These are phyloP conservation scores for Alethe castanea DNA, from an alignment of 2,113 vertebrate species.

Conservation along the genomic window DNA sequence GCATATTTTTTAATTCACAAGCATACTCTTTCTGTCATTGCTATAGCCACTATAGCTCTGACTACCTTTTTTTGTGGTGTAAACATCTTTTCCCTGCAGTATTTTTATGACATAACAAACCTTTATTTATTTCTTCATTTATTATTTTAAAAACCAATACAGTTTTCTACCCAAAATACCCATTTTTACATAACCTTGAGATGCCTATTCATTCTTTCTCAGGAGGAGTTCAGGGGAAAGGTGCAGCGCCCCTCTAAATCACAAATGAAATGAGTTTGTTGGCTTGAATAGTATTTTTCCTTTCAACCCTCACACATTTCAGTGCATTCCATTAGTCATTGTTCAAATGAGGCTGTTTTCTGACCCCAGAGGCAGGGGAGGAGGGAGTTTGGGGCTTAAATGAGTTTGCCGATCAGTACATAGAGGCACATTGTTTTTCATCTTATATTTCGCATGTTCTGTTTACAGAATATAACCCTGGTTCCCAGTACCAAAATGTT, in stretches of 20 bases:
- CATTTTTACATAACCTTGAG: conserved; percentile 63
- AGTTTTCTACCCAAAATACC: conserved; percentile 28
- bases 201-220: conserved; percentile 61
- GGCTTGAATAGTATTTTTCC: conserved; percentile 63
- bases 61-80: background rate
- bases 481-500: conserved; percentile 23
- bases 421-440: conserved; percentile 57
- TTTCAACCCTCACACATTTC: conserved; percentile 60
- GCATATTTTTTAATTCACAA: conserved; percentile 18
- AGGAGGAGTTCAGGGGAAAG: conserved; percentile 52
- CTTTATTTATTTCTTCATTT: conserved; percentile 51
- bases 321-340: conserved; percentile 67
- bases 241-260: conserved; percentile 58
- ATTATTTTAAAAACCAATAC: conserved; percentile 56
- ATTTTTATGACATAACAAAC: conserved; percentile 3
- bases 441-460: conserved; percentile 43
- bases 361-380: conserved; percentile 58
- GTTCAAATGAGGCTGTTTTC: conserved; percentile 59
- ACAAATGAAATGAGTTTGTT: conserved; percentile 70
- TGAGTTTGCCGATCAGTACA: conserved; percentile 64
- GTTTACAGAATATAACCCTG: conserved; percentile 19
- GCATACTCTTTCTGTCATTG: background rate
- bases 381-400: conserved; percentile 70
- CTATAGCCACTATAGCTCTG: background rate
- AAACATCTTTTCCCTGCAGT: background rate